Base-by-base conservation (phyloP, 2,113 vertebrate genomes). In the Oncorhynchus tshawytscha region DNA sequence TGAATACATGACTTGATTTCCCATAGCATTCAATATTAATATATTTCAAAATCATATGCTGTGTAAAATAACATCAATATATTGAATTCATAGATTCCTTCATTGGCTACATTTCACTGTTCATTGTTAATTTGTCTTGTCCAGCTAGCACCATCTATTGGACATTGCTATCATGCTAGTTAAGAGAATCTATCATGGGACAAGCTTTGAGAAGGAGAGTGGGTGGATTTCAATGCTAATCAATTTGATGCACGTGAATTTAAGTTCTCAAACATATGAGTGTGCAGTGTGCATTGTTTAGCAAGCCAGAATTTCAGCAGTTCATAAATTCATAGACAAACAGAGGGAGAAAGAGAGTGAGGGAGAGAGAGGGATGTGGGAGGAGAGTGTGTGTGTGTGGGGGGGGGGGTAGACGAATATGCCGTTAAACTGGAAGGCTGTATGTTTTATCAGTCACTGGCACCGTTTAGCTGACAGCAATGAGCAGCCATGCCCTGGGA, bases 381-480 rank as follows among this genome's bases (percentile, higher is more conserved):
- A 70, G 34, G 45, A 31, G 68, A 77, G 78, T 75, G 70, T 76
- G 78, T 75, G 67, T 78, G 79, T 78, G 68, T 76, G 78, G 72
- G 70, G 82, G 82, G 85, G 77, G 88, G 82, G 89, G 80, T 78
- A 84, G 95, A 94, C 89, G 93, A 94, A 93, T 94, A 94, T 91
- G 94, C 92, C 91, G 93, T 94, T 95, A 94, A 95, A 95, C 90
- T 87, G 94, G 93, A 94, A 95, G 91, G 92, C 93, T 87, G 93
- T 89, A 80, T 92, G 92, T 94, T 95, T 96, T 96, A 96, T 96
- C 96, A 93, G 96, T 86, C 90, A 91, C 94, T 94, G 95, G 94
- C 95, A 96, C 90, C 93, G 92, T 91, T 95, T 91, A 87, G 92
- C 93, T 93, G 94, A 94, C 94, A 94, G 92, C 94, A 94, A 93